These are phyloP conservation scores for Habropoda laboriosa DNA, from an alignment of 1,140 invertebrate species.

Conservation along the genomic window DNA sequence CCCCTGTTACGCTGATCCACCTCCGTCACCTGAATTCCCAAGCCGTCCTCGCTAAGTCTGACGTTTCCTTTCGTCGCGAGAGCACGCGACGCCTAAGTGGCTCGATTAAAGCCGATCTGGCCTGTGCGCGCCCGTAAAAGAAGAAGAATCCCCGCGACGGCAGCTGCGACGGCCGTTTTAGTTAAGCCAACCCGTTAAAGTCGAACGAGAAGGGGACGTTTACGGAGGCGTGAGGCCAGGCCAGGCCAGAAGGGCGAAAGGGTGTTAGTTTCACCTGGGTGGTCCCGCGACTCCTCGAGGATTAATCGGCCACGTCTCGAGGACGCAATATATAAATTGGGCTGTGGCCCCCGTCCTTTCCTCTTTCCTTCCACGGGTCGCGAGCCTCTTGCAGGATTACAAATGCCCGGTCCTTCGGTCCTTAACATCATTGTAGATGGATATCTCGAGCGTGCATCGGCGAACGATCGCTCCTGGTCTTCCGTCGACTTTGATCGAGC, in stretches of 20 bases:
- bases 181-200: slow-evolving; percentile 69
- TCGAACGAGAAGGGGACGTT: slow-evolving; percentile 73
- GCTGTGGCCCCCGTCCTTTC: slow-evolving; percentile 40
- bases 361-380: slow-evolving; percentile 60
- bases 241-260: slow-evolving; percentile 72
- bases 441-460: slow-evolving; percentile 74
- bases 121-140: slow-evolving; percentile 31
- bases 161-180: slow-evolving; percentile 57
- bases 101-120: slow-evolving; percentile 52
- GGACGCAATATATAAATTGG: slow-evolving; percentile 81
- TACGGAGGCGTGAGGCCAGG: slow-evolving; percentile 75
- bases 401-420: slow-evolving; percentile 76
- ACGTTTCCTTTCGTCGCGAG: slow-evolving; percentile 3
- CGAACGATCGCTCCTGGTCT: slow-evolving; percentile 74
- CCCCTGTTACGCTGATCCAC: neutral
- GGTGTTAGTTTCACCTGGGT: slow-evolving; percentile 80
- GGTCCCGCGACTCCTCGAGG: slow-evolving; percentile 77
- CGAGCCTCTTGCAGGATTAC: slow-evolving; percentile 72
- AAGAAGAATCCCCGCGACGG: slow-evolving; percentile 15
- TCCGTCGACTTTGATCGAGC: slow-evolving; percentile 78
- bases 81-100: slow-evolving; percentile 11
- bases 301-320: slow-evolving; percentile 78
- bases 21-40: neutral
- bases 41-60: neutral
- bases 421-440: slow-evolving; percentile 79